These are phyloP conservation scores for Dermatemys mawii DNA, from an alignment of 2,113 vertebrate genomes.

Conservation along the genomic window DNA sequence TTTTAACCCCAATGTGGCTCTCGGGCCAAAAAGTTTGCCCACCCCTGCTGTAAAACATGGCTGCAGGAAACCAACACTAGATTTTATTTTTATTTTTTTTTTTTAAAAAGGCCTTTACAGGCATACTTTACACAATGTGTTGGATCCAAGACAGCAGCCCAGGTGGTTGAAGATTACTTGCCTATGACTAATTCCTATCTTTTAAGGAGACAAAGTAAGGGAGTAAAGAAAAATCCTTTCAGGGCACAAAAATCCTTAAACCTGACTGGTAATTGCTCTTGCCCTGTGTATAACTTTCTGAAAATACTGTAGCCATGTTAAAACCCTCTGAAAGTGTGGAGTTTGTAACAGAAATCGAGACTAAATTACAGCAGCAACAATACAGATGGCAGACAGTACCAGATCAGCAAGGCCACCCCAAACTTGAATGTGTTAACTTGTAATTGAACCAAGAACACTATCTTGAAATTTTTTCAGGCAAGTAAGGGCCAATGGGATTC, in stretches of 20 bases:
- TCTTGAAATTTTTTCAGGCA: not conserved
- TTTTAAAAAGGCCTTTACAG: not conserved
- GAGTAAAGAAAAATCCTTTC: not conserved
- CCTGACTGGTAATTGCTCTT: not conserved
- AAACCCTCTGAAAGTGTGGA: not conserved
- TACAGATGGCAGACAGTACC: not conserved
- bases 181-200: not conserved
- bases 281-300: not conserved
- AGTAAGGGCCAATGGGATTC: not conserved
- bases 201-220: not conserved
- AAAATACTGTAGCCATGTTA: not conserved
- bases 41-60: no score
- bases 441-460: not conserved
- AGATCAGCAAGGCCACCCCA: not conserved
- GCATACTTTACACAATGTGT: not conserved
- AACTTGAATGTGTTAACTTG: not conserved
- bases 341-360: not conserved
- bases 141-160: not conserved
- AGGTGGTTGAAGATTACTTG: not conserved
- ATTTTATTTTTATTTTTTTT: not conserved
- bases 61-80: not conserved
- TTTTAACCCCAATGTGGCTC: no score
- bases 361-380: not conserved
- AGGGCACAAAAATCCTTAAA: not conserved
- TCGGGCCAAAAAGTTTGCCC: no score